Conservation (phyloP, 37 sponge, comb jelly and placozoan species). For the Halisarca cf. caerulea region DNA sequence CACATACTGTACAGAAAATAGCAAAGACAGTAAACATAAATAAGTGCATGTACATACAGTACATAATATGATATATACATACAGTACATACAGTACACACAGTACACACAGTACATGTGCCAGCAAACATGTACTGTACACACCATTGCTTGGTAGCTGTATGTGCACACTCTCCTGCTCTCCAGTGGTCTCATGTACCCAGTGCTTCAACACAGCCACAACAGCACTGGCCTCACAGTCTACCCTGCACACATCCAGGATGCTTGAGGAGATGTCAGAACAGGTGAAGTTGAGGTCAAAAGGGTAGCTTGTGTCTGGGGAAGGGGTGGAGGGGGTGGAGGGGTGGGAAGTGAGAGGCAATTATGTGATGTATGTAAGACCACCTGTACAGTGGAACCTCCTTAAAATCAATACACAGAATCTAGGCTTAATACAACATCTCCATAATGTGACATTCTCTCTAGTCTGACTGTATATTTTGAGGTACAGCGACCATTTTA, state of each 20-base stretch:
- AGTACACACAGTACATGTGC: not conserved
- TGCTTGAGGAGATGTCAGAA: conserved; percentile 3
- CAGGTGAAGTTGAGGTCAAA: not conserved
- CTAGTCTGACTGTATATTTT: no score
- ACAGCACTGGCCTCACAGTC: conserved; percentile 1
- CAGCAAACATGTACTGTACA: not conserved
- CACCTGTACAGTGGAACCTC: no score
- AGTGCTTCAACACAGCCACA: conserved; percentile 47
- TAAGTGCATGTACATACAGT: no score
- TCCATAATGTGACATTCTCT: no score
- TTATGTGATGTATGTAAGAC: no score
- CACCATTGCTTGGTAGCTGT: conserved; percentile 35
- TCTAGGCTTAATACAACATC: no score
- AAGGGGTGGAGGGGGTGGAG: not conserved
- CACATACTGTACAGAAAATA: no score
- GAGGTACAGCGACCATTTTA: no score
- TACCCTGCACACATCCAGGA: not conserved
- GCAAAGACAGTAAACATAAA: no score
- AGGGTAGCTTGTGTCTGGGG: not conserved
- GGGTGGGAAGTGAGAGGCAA: conserved; percentile 8
- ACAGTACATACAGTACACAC: no score
- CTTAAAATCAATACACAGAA: no score
- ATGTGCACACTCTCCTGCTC: conserved; percentile 79
- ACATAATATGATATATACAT: no score
- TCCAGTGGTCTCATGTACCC: conserved; percentile 76